phyloP scores from a whole-genome alignment of 2,113 vertebrate species.

The Plectropomus leopardus region DNA sequence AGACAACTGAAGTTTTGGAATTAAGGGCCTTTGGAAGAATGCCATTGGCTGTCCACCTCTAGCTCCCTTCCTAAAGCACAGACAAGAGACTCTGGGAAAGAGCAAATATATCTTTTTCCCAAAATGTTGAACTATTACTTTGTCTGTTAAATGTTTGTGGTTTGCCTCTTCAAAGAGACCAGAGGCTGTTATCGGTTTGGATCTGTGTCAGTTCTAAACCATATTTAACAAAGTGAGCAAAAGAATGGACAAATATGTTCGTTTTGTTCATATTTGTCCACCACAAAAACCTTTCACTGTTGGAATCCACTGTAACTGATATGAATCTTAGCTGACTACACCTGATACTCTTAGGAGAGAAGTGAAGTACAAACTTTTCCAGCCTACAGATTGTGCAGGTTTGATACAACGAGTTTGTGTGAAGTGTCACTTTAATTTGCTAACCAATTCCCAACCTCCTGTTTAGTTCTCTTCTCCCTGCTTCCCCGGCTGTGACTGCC shows the following conservation, averaged over 20 bases:
- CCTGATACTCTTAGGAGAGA: not conserved
- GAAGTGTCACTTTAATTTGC: constrained; percentile 66
- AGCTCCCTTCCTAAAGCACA: not conserved
- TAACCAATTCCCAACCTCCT: constrained; percentile 43
- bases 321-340: not conserved
- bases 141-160: not conserved
- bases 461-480: constrained; percentile 53
- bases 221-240: not conserved
- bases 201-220: not conserved
- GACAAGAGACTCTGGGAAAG: not conserved
- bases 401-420: constrained; percentile 37
- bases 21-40: no score
- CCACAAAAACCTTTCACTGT: not conserved
- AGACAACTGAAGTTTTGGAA: no score
- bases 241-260: not conserved
- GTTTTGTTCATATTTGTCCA: not conserved
- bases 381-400: not conserved
- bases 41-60: no score
- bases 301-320: not conserved
- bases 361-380: not conserved
- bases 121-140: constrained; percentile 10
- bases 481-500: constrained; percentile 48
- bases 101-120: not conserved
- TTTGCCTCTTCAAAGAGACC: not conserved
- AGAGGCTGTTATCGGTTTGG: not conserved